phyloP scores from a whole-genome alignment of 2,888 invertebrate genomes.

The Tetramorium bicarinatum region DNA sequence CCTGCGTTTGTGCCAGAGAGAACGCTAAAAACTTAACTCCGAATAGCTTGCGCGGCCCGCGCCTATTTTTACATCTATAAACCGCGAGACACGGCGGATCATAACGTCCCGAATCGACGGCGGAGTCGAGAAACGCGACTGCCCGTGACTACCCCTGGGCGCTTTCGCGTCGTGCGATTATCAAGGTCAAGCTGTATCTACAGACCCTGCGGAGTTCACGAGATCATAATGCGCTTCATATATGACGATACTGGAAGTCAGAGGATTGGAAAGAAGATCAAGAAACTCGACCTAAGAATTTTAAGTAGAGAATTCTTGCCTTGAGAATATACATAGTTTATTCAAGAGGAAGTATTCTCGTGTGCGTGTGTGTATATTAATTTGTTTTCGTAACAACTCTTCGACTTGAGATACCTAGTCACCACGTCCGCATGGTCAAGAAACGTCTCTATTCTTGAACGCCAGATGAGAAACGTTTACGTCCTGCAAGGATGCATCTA shows the following conservation, averaged over 20 bases:
- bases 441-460: constrained; percentile 43
- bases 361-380: not conserved
- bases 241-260: not conserved
- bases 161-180: not conserved
- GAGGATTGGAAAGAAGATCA: not conserved
- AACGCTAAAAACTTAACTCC: constrained; percentile 34
- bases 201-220: not conserved
- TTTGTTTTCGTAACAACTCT: constrained; percentile 13
- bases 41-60: constrained; percentile 22
- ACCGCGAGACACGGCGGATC: constrained; percentile 5
- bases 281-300: not conserved
- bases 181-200: constrained; percentile 18
- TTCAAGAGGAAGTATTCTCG: not conserved
- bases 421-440: not conserved
- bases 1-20: constrained; percentile 35
- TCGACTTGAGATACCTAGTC: not conserved
- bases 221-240: not conserved
- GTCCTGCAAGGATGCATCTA: constrained; percentile 71
- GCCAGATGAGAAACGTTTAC: constrained; percentile 66
- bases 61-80: constrained; percentile 50
- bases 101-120: not conserved
- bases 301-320: not conserved
- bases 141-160: not conserved
- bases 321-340: not conserved
- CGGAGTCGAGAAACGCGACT: not conserved